Conservation (phyloP, 2,888 invertebrate species). For the Odontothrips loti region DNA sequence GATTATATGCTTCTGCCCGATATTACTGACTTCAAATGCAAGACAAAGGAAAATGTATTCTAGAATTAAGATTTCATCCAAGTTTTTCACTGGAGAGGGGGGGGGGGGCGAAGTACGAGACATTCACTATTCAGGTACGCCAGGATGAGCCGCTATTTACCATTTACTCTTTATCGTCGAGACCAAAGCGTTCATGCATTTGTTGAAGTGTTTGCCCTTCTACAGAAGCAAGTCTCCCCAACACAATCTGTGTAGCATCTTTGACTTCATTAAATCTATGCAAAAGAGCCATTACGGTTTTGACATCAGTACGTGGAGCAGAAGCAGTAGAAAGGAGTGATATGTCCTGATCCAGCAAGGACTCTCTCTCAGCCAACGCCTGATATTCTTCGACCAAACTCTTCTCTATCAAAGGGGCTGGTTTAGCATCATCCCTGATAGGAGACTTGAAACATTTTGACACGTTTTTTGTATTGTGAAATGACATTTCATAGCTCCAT, state of each 20-base stretch:
- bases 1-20: too few relatives aligned
- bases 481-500: conserved; percentile 10
- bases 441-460: background rate
- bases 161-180: conserved; percentile 28
- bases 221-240: conserved; percentile 36
- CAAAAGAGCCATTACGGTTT: conserved; percentile 35
- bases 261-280: conserved; percentile 38
- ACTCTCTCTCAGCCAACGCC: background rate
- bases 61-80: background rate
- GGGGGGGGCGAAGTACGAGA: too few relatives aligned
- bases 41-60: too few relatives aligned
- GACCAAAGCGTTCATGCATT: conserved; percentile 35
- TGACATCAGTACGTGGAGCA: background rate
- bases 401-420: background rate
- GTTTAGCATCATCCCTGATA: background rate
- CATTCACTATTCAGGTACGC: too few relatives aligned
- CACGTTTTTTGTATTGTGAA: background rate
- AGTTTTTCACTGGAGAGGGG: background rate
- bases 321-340: background rate
- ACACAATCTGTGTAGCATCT: conserved; percentile 36
- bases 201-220: conserved; percentile 36
- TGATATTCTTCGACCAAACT: background rate
- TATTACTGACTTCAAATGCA: too few relatives aligned
- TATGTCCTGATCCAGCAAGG: background rate
- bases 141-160: too few relatives aligned